A percentile compares a stretch with the other conserved stretches of the same genome.
Conservation (phyloP, 2,797 vertebrate genomes). For the Chloroceryle amazona region DNA sequence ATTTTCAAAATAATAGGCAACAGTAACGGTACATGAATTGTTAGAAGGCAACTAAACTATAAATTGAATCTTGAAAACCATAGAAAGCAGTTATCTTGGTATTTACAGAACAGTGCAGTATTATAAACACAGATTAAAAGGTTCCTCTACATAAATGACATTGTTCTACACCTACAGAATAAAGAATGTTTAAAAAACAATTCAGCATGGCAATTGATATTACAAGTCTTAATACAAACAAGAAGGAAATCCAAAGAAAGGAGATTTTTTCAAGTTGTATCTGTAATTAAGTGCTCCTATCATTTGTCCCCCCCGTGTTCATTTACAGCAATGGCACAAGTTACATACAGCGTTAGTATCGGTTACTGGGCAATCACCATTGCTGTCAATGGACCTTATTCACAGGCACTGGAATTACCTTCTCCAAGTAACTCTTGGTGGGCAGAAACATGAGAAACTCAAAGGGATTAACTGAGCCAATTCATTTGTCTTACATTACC, state of each 20-base stretch:
- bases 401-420: slow-evolving; percentile 2
- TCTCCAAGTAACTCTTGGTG: neutral
- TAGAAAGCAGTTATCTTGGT: slow-evolving; percentile 46
- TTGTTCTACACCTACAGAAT: slow-evolving; percentile 39
- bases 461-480: slow-evolving; percentile 19
- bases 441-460: slow-evolving; percentile 15
- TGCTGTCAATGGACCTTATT: slow-evolving; percentile 21
- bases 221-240: slow-evolving; percentile 17
- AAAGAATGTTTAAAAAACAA: slow-evolving; percentile 23
- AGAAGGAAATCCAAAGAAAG: slow-evolving; percentile 2
- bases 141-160: neutral
- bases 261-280: slow-evolving; percentile 7
- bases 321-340: slow-evolving; percentile 44
- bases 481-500: neutral
- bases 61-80: slow-evolving; percentile 52
- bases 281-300: slow-evolving; percentile 1
- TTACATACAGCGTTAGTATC: slow-evolving; percentile 32
- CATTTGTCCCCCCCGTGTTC: neutral
- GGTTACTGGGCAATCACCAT: neutral
- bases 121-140: slow-evolving; percentile 51
- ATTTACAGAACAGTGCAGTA: slow-evolving; percentile 68
- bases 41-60: slow-evolving; percentile 57
- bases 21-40: slow-evolving; percentile 22
- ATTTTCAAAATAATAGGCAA: slow-evolving; percentile 58
- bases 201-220: neutral